Conservation (phyloP, 2,113 vertebrate species). For the Turnix velox region DNA sequence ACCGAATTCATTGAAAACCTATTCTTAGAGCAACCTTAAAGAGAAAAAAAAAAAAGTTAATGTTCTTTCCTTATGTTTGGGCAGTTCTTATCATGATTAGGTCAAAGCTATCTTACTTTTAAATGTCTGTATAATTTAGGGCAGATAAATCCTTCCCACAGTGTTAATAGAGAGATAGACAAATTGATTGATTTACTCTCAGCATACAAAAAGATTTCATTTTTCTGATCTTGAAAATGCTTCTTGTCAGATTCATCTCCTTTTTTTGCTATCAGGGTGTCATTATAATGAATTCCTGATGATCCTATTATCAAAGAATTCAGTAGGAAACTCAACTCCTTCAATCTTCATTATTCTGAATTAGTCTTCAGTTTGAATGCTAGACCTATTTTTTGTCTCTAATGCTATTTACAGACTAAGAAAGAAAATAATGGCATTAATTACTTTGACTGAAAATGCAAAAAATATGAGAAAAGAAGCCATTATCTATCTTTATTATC, state of each 20-base stretch:
- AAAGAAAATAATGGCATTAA: not conserved
- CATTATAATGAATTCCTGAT: not conserved
- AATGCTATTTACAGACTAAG: not conserved
- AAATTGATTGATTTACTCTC: not conserved
- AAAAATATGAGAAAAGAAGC: not conserved
- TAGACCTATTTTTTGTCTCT: not conserved
- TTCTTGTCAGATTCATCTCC: not conserved
- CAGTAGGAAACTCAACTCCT: not conserved
- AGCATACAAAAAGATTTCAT: not conserved
- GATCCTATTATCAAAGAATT: not conserved
- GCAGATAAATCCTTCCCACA: not conserved
- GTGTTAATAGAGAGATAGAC: not conserved
- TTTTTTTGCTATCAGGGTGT: not conserved
- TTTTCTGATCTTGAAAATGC: not conserved
- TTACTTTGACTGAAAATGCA: not conserved
- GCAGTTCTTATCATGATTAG: not conserved
- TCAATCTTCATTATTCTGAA: not conserved
- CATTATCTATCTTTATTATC: not conserved
- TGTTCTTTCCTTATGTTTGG: not conserved
- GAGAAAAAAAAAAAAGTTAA: not conserved
- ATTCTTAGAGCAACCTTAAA: not conserved
- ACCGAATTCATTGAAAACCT: not conserved
- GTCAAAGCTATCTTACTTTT: not conserved
- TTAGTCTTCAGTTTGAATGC: not conserved
- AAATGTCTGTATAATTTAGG: not conserved